A percentile compares a stretch with the other conserved stretches of the same genome.
Evolutionary conservation across 2,113 vertebrate species (phyloP).

Genomic region (Scopus umbretta): DNA sequence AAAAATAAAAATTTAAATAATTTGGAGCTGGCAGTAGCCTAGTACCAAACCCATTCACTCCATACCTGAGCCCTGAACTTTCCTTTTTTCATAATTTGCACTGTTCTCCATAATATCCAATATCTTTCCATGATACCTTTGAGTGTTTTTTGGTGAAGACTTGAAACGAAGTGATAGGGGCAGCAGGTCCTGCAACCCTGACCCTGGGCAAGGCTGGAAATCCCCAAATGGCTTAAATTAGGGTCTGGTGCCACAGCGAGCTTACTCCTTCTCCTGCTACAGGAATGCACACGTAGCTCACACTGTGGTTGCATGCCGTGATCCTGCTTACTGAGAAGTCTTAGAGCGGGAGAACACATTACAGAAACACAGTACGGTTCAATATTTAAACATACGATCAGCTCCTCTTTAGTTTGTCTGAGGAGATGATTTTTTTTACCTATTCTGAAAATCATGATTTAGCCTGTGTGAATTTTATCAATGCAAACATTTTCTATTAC

Average conservation of each 20-base stretch:
- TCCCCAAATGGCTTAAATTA: neutral
- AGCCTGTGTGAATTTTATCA: neutral
- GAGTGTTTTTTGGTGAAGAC: neutral
- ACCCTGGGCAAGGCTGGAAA: neutral
- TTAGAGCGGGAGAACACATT: neutral
- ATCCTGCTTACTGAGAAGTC: neutral
- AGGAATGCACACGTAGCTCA: neutral
- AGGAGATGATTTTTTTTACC: neutral
- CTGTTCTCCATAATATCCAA: neutral
- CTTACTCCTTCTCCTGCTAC: neutral
- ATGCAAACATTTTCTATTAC: neutral
- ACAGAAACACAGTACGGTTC: accelerated
- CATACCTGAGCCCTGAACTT: neutral
- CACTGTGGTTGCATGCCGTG: accelerated
- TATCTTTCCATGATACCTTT: neutral
- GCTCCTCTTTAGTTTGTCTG: neutral
- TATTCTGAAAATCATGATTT: neutral
- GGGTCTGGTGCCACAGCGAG: neutral
- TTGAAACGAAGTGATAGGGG: neutral
- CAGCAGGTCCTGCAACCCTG: neutral
- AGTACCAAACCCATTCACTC: neutral
- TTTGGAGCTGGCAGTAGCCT: neutral
- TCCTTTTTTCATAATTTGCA: neutral
- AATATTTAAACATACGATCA: neutral
- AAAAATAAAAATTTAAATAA: too few relatives aligned